phyloP scores from a whole-genome alignment of 2,113 vertebrate species.

The human region GRCh38 chr12:54096501-54097000 shows the following conservation, averaged over 20 bases:
- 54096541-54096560: conserved; percentile 36
- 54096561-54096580: conserved; percentile 49
- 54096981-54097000: background rate
- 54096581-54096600: background rate
- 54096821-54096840: background rate
- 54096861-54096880: background rate
- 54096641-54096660: background rate
- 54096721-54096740: background rate
- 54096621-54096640: background rate
- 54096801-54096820: background rate
- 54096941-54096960: background rate
- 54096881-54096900: background rate
- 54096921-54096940: background rate
- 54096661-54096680: background rate
- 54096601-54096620: background rate
- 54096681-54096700: background rate
- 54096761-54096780: background rate
- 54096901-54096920: background rate
- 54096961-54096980: background rate
- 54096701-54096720: background rate
- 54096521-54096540: background rate
- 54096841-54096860: background rate
- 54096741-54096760: background rate
- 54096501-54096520: background rate
- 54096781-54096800: background rate